Base-by-base conservation (phyloP, 2,888 invertebrate species). In the Xylota sylvarum region DNA sequence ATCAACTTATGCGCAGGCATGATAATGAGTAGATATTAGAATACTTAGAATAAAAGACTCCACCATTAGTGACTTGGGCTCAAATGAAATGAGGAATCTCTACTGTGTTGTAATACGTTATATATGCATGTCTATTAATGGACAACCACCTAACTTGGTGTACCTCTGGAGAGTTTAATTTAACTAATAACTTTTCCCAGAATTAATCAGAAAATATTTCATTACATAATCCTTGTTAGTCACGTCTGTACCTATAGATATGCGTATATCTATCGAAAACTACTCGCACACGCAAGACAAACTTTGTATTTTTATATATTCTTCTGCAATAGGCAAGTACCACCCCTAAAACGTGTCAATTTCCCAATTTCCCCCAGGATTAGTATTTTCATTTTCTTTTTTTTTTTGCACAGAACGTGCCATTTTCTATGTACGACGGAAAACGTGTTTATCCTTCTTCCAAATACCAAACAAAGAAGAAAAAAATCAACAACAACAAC, bases 401-500 rank as follows among this genome's bases (percentile, higher is more conserved):
- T 37, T 40, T 69, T 64, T 74, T 37, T 56, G 85, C 70, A 52
- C 46, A 76, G 58, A 72, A 81, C 76, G 85, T 86, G 81, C 80
- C 72, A 77, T 81, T 81, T 80, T 72, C 10, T 32, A 27, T 58
- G n/a, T 52, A 27, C 19, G 12, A 78, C 40, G 23, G 50, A 60
- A 77, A 65, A 79, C 65, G 48, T 79, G 78, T 64, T 69, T 69
- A 79, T 73, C 67, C 79, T 35, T 52, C 65, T 70, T 64, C 32
- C 14, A 64, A 56, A 58, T 35, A 27, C 27, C 27, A 5, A 60
- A 52, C 10, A 60, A 58, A 52, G 30, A 52, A 69, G 46, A 74
- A 56, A 19, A n/a, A 5, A 17, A 35, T 2, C 5, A 32, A 17
- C 17, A 73, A 73, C 65, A 74, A 81, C 58, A 67, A 30, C 23